These are phyloP conservation scores for Azemiops feae DNA, from an alignment of 2,113 vertebrate species.

Conservation along the genomic window DNA sequence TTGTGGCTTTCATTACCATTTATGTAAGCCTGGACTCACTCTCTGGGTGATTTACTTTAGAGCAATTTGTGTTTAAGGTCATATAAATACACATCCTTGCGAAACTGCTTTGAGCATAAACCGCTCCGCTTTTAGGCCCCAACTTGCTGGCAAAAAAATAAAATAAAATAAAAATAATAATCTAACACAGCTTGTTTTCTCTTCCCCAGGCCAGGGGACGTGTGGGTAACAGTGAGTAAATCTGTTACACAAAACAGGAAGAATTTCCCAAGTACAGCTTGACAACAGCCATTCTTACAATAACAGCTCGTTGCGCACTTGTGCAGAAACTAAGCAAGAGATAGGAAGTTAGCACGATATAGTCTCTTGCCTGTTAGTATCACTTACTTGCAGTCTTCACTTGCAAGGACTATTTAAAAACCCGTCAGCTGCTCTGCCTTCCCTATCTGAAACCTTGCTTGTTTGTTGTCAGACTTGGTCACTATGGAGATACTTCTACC, in stretches of 20 bases:
- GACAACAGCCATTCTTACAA: neutral
- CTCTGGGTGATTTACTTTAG: neutral
- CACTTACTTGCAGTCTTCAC: neutral
- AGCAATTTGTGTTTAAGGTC: neutral
- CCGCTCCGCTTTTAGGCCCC: neutral
- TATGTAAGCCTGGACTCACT: neutral
- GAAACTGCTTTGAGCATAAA: neutral
- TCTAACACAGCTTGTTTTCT: neutral
- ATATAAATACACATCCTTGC: neutral
- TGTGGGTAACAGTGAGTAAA: neutral
- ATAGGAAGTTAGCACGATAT: neutral
- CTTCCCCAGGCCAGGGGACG: neutral
- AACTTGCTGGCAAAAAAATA: neutral
- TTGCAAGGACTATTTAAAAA: neutral
- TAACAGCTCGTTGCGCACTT: neutral
- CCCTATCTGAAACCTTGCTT: neutral
- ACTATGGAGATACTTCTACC: neutral
- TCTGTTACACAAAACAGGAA: neutral
- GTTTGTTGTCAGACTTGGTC: neutral
- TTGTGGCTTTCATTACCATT: neutral
- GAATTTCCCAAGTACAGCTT: neutral
- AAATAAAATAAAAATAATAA: neutral
- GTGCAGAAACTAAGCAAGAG: neutral
- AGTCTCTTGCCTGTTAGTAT: neutral
- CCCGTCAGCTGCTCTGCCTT: neutral